Evolutionary conservation across 2,113 vertebrate genomes (phyloP).

Genomic region (Notechis scutatus): DNA sequence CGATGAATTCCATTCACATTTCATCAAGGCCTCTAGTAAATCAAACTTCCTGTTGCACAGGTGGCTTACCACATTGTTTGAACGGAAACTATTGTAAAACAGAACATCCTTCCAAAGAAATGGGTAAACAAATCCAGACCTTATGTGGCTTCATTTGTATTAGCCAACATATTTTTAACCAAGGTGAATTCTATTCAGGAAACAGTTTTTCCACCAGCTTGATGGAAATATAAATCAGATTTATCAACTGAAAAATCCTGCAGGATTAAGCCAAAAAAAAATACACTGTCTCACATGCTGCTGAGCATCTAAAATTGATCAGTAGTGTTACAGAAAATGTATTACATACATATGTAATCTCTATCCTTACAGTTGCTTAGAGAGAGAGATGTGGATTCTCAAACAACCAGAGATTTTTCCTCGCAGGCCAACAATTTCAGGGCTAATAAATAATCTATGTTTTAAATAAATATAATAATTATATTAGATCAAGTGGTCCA

Average conservation of each 20-base stretch:
- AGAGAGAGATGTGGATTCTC: neutral
- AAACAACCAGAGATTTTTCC: neutral
- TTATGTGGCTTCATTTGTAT: constrained; percentile 23
- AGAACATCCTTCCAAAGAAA: constrained; percentile 38
- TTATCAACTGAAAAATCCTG: neutral
- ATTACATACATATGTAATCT: neutral
- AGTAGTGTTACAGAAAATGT: neutral
- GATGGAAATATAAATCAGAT: constrained; percentile 14
- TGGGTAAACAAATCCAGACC: constrained; percentile 21
- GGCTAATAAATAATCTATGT: neutral
- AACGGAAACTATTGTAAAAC: constrained; percentile 39
- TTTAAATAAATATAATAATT: neutral
- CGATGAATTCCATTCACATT: constrained; percentile 22
- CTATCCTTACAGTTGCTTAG: neutral
- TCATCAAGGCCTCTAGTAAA: neutral
- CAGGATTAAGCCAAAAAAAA: neutral
- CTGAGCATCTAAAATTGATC: neutral
- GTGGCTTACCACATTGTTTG: constrained; percentile 27
- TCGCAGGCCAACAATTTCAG: neutral
- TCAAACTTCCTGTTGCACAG: constrained; percentile 20
- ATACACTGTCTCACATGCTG: neutral
- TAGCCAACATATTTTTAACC: constrained; percentile 56
- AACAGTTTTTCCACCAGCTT: constrained; percentile 12
- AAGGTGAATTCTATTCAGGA: constrained; percentile 14
- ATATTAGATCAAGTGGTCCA: neutral